Base-by-base conservation (phyloP, 2,888 invertebrate genomes). In the Tipula helvola region DNA sequence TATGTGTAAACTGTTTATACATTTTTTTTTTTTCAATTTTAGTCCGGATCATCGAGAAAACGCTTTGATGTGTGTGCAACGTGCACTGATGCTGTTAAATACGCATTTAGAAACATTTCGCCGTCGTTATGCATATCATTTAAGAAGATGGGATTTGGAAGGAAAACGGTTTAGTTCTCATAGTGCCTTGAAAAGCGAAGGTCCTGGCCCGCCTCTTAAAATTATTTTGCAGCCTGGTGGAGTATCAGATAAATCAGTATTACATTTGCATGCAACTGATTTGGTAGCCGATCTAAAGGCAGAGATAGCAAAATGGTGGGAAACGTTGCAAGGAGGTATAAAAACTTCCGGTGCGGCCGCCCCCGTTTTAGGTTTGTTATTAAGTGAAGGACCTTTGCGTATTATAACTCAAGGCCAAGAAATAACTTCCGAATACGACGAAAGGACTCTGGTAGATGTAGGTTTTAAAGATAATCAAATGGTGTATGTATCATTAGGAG, bases 231-330 rank as follows among this genome's bases (percentile, higher is more conserved):
- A 98, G 91, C 97, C 97, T 39, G 97, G 97, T 2, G 97, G 97
- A 18, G 94, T 97, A 57, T 95, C 96, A 0, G 97, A 97, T 88
- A 95, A 97, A 90, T 96, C 96, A 28, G 93, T 95, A 28, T 92
- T 98, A 13, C 95, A 96, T 88, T 93, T 98, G 91, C 93, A 96
- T 88, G 95, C 95, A 83, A 94, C 95, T n/a, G 98, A 98, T 92
- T 95, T 96, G 88, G 95, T 98, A 39, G 98, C 97, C 3, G 98
- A 98, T 91, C 92, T 98, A 86, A 93, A 98, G 88, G 98, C 98
- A 0, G 98, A 98, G 93, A 97, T 98, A 87, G 96, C 97, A n/a
- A 96, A 96, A 88, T 98, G 98, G 98, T 98, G 97, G 96, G 97
- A 97, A 91, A 93, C 93, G 87, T 88, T 93, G 16, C 92, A 93